Base-by-base conservation (phyloP, 2,113 vertebrate genomes). In the Pyrgilauda ruficollis region DNA sequence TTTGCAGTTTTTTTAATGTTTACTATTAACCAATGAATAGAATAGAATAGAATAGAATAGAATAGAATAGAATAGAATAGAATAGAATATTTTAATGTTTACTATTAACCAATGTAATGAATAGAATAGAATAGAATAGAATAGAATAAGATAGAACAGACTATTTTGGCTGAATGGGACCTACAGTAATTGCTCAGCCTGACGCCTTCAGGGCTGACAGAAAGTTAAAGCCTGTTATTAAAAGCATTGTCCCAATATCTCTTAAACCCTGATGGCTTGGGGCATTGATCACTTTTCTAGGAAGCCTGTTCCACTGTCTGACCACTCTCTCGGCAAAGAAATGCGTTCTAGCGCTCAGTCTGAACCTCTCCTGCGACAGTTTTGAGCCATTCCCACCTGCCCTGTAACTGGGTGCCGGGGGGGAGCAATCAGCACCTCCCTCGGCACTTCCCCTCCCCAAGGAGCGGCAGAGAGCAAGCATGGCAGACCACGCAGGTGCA, bases 151-250 rank as follows among this genome's bases (percentile, higher is more conserved):
- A 31, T 11, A 19, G 50, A 30, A n/a, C 1, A 53, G 28, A 39
- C 3, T 69, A 8, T 27, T 78, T 64, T 1, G 2, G 15, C 13
- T 89, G 20, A 46, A 84, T 43, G 4, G 6, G 9, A 12, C 21
- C 4, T 15, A 11, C 2, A 47, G 8, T 0, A 6, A 56, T 22
- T 3, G 4, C 13, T 53, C 35, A 30, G 15, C 35, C 11, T 50
- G 39, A 69, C 0, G 0, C 4, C 3, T 62, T 72, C 20, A 44
- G 28, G 35, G 10, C 39, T 68, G 47, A 46, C 13, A 12, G 1
- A 15, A 49, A 82, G 39, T 27, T 46, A 58, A 68, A 69, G 15
- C 12, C 35, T 4, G 23, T 31, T 59, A 19, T 16, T 63, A 39
- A 47, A 30, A 20, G 5, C 24, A 27, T 13, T 41, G 11, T 30